Conservation (phyloP, 2,797 vertebrate genomes). For the Mormyrops boulengeri region DNA sequence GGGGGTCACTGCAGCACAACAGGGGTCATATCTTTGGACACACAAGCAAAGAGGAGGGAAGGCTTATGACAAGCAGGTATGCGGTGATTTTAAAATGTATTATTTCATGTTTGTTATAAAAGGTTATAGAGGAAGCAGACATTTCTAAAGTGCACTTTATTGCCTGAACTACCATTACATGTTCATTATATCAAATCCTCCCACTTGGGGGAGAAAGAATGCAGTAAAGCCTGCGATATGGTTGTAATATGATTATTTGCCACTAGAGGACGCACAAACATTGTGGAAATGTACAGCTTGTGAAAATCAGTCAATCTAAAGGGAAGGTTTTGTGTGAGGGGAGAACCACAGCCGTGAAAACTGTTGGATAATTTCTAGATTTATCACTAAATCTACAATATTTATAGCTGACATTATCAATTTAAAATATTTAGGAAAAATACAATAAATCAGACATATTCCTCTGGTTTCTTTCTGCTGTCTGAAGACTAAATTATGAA, state of each 20-base stretch:
- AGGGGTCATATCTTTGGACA: conserved; percentile 63
- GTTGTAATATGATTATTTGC: conserved; percentile 44
- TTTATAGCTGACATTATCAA: neutral
- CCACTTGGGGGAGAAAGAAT: neutral
- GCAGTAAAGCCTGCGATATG: neutral
- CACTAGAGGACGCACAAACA: conserved; percentile 61
- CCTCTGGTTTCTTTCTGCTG: neutral
- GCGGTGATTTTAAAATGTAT: conserved; percentile 25
- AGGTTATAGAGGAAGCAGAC: neutral
- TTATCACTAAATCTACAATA: neutral
- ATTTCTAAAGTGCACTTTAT: neutral
- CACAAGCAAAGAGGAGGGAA: conserved; percentile 54
- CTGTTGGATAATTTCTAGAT: neutral
- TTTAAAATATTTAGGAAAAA: neutral
- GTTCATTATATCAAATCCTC: neutral
- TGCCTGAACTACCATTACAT: neutral
- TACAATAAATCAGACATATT: neutral
- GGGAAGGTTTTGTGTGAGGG: neutral
- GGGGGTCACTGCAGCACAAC: conserved; percentile 53
- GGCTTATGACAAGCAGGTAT: conserved; percentile 53
- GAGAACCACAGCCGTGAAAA: neutral
- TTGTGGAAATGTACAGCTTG: conserved; percentile 15
- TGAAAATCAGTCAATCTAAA: neutral
- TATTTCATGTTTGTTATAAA: neutral
- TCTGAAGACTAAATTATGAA: neutral